These are phyloP conservation scores for Albula glossodonta DNA, from an alignment of 2,113 vertebrate species.

Conservation along the genomic window DNA sequence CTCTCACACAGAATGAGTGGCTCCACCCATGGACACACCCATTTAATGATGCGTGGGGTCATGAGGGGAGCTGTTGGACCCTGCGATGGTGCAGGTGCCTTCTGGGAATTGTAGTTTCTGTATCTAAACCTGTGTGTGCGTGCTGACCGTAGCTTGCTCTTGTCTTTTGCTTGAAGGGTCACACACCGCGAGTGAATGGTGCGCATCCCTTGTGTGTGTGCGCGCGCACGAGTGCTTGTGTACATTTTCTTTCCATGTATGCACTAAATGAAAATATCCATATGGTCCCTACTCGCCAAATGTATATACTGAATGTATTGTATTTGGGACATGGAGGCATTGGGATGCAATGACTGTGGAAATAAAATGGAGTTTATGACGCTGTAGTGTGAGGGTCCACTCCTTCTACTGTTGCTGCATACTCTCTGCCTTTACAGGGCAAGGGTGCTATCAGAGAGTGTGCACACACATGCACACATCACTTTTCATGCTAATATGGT, in stretches of 20 bases:
- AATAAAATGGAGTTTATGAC: constrained; percentile 73
- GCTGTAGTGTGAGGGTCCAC: constrained; percentile 31
- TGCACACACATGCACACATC: no score
- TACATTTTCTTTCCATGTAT: constrained; percentile 65
- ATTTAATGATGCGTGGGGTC: no score
- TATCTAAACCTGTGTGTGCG: constrained; percentile 9
- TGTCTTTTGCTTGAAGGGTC: constrained; percentile 41
- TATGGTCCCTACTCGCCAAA: constrained; percentile 71
- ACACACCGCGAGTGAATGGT: constrained; percentile 54
- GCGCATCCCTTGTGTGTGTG: not conserved
- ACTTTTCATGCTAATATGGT: no score
- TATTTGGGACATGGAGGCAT: constrained; percentile 64
- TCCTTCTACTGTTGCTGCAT: not conserved
- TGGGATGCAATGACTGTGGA: constrained; percentile 59
- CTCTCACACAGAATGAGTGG: no score
- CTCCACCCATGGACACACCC: not conserved
- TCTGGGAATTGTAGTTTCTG: constrained; percentile 7
- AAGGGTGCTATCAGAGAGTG: not conserved
- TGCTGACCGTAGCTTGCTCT: constrained; percentile 36
- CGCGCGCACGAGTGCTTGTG: constrained; percentile 56
- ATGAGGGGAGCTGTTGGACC: not conserved
- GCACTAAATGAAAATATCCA: constrained; percentile 71
- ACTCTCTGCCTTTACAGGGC: no score
- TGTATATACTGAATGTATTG: constrained; percentile 81
- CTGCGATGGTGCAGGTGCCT: not conserved